Conservation (phyloP, 2,113 vertebrate genomes). For the Lagenorhynchus albirostris region DNA sequence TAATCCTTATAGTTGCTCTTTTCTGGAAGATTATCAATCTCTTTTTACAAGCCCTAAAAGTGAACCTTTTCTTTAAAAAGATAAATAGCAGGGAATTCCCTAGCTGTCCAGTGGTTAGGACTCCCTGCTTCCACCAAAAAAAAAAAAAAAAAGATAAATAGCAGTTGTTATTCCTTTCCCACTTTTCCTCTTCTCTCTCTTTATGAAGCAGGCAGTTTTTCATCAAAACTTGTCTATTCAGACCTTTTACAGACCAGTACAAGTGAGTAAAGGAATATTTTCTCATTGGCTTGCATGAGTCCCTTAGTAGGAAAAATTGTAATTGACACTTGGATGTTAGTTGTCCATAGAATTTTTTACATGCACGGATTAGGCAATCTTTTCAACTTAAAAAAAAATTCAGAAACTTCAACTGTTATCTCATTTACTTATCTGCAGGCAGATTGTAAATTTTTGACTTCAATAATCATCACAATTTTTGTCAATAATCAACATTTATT, state of each 20-base stretch:
- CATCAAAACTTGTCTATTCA: not conserved
- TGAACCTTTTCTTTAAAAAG: not conserved
- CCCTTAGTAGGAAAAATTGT: conserved; percentile 62
- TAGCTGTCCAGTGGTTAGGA: not conserved
- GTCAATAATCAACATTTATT: not conserved
- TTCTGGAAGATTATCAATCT: conserved; percentile 1
- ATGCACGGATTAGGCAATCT: not conserved
- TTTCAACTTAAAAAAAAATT: not conserved
- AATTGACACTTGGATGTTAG: not conserved
- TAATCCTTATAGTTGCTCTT: not conserved
- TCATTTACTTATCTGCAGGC: not conserved
- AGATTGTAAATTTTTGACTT: not conserved
- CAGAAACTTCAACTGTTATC: not conserved
- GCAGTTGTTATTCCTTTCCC: not conserved
- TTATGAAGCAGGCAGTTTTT: not conserved
- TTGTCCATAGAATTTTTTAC: not conserved
- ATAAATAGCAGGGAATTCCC: not conserved
- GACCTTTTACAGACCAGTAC: not conserved
- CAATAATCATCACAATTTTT: not conserved
- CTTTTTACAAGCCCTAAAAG: not conserved
- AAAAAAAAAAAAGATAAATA: not conserved
- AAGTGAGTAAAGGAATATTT: not conserved
- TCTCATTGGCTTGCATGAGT: conserved; percentile 55
- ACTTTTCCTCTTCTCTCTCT: not conserved
- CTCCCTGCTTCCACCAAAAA: not conserved